phyloP scores from a whole-genome alignment of 2,113 vertebrate species.

The Buteo buteo region DNA sequence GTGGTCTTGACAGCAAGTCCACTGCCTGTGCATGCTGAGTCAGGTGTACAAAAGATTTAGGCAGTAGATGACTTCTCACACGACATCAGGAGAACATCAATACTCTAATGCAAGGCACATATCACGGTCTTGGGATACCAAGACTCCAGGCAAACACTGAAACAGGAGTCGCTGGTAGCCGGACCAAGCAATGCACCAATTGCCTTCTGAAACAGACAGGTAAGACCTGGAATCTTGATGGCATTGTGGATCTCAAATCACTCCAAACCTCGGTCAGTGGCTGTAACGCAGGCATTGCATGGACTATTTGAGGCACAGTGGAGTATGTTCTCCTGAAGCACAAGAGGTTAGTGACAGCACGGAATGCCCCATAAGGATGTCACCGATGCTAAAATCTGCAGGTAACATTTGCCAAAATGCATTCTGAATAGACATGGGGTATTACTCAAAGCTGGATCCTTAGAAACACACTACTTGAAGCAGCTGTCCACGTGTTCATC shows the following conservation, averaged over 20 bases:
- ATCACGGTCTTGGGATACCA: fast-evolving
- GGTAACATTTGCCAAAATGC: neutral
- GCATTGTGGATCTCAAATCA: fast-evolving
- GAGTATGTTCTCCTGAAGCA: fast-evolving
- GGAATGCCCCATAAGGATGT: neutral
- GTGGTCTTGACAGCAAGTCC: neutral
- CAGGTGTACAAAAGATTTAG: too few species aligned
- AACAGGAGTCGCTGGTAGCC: neutral
- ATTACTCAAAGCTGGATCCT: neutral
- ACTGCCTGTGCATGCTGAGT: fast-evolving
- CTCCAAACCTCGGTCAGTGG: fast-evolving
- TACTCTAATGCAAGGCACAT: fast-evolving
- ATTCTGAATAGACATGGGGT: neutral
- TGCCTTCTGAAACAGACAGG: neutral
- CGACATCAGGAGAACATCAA: fast-evolving
- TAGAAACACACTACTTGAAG: fast-evolving
- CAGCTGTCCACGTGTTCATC: neutral
- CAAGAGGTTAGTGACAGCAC: neutral
- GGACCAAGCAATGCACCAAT: fast-evolving
- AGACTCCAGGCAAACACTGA: neutral
- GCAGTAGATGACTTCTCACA: neutral
- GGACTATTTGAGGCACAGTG: neutral
- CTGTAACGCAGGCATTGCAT: fast-evolving
- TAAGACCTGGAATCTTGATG: neutral
- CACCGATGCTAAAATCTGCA: neutral